Base-by-base conservation (phyloP, 2,888 invertebrate species). In the Agonopterix heracliana region DNA sequence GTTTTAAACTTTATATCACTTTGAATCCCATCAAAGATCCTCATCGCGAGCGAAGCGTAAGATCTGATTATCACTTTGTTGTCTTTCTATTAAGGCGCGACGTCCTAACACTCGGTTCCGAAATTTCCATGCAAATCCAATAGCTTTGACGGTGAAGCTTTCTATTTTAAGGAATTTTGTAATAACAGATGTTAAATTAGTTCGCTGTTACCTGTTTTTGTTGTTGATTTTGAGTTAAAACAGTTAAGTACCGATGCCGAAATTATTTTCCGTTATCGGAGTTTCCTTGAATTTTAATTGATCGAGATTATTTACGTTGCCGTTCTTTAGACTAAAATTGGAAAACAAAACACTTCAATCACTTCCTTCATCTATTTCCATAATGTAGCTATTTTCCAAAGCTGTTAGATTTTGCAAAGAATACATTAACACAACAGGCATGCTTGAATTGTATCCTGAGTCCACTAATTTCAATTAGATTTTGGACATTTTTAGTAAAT, bases 1-100 rank as follows among this genome's bases (percentile, higher is more conserved):
- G 60, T 58, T 68, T 66, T 61, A 64, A 76, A 78, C 63, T 78
- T 73, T 65, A 73, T 72, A 74, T 71, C 70, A 68, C 67, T 75
- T 68, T 59, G 60, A 59, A 59, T 63, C 48, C 66, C 62, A 64
- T 68, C 63, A 61, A 60, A 65, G 65, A 64, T 61, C 59, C 61
- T 54, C 61, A 55, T 57, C 50, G 45, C 26, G n/a, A 13, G 41
- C 49, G 49, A 53, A 49, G 49, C 56, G 55, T 48, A 46, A 50
- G 55, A 69, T 71, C 71, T 69, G 74, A 73, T 79, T 71, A 71
- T 51, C 55, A 49, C 51, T 59, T 57, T 78, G 75, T 79, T 79
- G 71, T 76, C 74, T 78, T 75, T 78, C 67, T 68, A 74, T 75
- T 71, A 74, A 26, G 5, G 26, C 26, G 26, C 26, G 26, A 26